phyloP scores from a whole-genome alignment of 2,797 vertebrate genomes.

The Enteromius argenteus region DNA sequence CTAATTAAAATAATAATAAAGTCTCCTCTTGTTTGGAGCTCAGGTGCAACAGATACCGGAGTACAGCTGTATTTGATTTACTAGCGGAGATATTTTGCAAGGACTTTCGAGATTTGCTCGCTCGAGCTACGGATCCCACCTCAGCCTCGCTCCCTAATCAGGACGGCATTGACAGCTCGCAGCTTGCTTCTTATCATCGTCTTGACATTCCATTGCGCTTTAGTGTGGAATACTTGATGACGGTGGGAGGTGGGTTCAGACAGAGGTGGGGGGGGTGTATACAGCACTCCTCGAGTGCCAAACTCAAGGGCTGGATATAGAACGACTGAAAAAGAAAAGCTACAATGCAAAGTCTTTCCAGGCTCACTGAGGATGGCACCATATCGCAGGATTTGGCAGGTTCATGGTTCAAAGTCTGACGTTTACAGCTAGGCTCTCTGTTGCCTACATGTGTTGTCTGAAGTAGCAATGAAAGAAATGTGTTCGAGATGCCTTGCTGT shows the following conservation, averaged over 20 bases:
- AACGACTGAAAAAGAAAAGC: constrained; percentile 17
- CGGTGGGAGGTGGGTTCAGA: constrained; percentile 7
- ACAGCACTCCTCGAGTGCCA: constrained; percentile 53
- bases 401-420: constrained; percentile 66
- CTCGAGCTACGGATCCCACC: constrained; percentile 66
- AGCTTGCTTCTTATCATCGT: constrained; percentile 65
- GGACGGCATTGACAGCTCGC: constrained; percentile 68
- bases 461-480: constrained; percentile 40
- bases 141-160: constrained; percentile 71
- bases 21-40: constrained; percentile 72
- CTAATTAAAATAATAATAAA: constrained; percentile 81
- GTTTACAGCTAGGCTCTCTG: constrained; percentile 54
- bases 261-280: constrained; percentile 35
- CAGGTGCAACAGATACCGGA: constrained; percentile 55
- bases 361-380: constrained; percentile 28
- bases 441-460: constrained; percentile 31
- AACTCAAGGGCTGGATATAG: constrained; percentile 41
- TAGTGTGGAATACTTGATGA: constrained; percentile 70
- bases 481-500: constrained; percentile 15
- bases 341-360: constrained; percentile 22
- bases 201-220: constrained; percentile 67
- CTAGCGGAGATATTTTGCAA: constrained; percentile 64
- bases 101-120: constrained; percentile 70
- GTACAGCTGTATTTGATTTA: constrained; percentile 68
- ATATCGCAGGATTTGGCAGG: constrained; percentile 50